These are phyloP conservation scores for Apamea anceps DNA, from an alignment of 2,888 invertebrate genomes.

Conservation along the genomic window DNA sequence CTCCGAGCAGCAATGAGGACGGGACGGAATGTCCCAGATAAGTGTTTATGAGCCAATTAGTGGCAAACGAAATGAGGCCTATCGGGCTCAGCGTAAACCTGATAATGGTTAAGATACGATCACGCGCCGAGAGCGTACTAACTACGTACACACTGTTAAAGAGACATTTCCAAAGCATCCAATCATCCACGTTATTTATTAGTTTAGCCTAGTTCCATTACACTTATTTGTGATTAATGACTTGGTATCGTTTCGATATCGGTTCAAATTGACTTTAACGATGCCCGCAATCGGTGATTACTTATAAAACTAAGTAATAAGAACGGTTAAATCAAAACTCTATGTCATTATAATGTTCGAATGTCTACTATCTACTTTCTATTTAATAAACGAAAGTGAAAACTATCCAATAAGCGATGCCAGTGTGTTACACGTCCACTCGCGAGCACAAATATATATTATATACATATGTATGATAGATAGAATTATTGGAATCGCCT, in stretches of 20 bases:
- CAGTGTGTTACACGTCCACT: background rate
- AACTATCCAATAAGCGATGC: slow-evolving; percentile 33
- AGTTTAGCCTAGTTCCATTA: slow-evolving; percentile 62
- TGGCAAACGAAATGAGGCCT: slow-evolving; percentile 81
- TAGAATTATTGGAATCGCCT: background rate
- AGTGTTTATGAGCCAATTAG: slow-evolving; percentile 86
- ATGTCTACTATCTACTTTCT: slow-evolving; percentile 53
- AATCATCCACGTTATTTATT: slow-evolving; percentile 61
- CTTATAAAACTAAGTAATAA: slow-evolving; percentile 32
- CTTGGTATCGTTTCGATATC: slow-evolving; percentile 48
- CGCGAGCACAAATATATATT: background rate
- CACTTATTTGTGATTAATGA: slow-evolving; percentile 62
- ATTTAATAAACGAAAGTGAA: slow-evolving; percentile 58
- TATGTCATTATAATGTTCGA: slow-evolving; percentile 17
- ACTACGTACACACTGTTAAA: slow-evolving; percentile 57
- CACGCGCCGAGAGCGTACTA: slow-evolving; percentile 67
- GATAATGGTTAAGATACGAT: slow-evolving; percentile 79
- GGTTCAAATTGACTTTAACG: slow-evolving; percentile 46
- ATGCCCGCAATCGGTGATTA: slow-evolving; percentile 40
- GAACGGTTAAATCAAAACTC: slow-evolving; percentile 41
- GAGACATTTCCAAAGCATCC: slow-evolving; percentile 56
- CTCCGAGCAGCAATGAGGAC: slow-evolving; percentile 76
- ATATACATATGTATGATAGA: background rate
- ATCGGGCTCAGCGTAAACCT: slow-evolving; percentile 78
- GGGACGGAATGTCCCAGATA: slow-evolving; percentile 82